These are phyloP conservation scores for Astropecten irregularis DNA, from an alignment of 53 echinoderm and acorn worm genomes.

Conservation along the genomic window DNA sequence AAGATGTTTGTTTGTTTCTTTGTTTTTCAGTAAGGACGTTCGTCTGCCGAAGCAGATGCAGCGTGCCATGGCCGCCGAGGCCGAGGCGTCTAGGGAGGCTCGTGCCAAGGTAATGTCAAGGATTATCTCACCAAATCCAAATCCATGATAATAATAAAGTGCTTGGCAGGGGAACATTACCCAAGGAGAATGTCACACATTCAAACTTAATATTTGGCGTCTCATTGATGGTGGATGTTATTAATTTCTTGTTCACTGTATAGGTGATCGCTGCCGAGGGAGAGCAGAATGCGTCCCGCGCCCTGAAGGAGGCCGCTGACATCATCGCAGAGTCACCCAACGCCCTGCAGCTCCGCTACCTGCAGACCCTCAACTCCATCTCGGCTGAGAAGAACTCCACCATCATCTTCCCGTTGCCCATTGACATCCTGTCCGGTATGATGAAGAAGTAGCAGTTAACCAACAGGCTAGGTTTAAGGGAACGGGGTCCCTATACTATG, in stretches of 20 bases:
- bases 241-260: too few species aligned
- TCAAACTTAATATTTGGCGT: too few species aligned
- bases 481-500: too few species aligned
- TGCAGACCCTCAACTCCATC: slow-evolving; percentile 95
- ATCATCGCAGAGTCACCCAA: slow-evolving; percentile 78
- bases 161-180: too few species aligned
- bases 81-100: slow-evolving; percentile 90
- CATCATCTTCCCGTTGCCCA: slow-evolving; percentile 97
- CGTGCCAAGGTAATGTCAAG: slow-evolving; percentile 87
- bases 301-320: slow-evolving; percentile 94
- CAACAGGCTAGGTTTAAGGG: too few species aligned
- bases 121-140: too few species aligned
- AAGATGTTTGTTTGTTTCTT: too few species aligned
- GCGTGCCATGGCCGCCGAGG: slow-evolving; percentile 98
- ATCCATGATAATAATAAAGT: too few species aligned
- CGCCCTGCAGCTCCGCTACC: slow-evolving; percentile 92
- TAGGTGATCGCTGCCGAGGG: slow-evolving; percentile 96
- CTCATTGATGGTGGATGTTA: too few species aligned
- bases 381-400: slow-evolving; percentile 98
- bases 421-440: slow-evolving; percentile 66
- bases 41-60: slow-evolving; percentile 90
- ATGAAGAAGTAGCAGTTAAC: background rate
- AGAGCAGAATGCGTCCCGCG: slow-evolving; percentile 93
- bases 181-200: too few species aligned
- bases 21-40: slow-evolving; percentile 86